Evolutionary conservation across 2,113 vertebrate species (phyloP).

Genomic region (Vidua chalybeata): DNA sequence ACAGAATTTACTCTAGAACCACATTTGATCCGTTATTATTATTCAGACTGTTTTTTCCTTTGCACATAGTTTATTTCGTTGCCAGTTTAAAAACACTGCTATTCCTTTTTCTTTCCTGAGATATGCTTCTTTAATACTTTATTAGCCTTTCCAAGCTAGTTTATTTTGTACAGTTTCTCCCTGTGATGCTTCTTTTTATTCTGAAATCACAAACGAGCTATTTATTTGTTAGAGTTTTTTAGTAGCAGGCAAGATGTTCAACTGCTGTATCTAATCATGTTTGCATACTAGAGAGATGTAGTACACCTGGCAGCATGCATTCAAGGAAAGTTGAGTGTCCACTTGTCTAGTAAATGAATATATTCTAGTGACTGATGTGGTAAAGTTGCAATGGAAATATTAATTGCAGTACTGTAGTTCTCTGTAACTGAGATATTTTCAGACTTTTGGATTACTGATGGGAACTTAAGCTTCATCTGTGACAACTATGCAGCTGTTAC

Average conservation of each 20-base stretch:
- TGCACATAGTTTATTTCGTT: not conserved
- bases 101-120: not conserved
- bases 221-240: not conserved
- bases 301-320: not conserved
- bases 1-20: not conserved
- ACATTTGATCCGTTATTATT: not conserved
- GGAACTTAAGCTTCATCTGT: not conserved
- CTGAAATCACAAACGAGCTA: not conserved
- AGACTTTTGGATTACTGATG: not conserved
- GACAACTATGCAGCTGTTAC: not conserved
- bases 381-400: not conserved
- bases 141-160: not conserved
- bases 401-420: not conserved
- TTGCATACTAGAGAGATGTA: not conserved
- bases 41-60: not conserved
- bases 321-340: not conserved
- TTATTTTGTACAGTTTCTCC: not conserved
- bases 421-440: not conserved
- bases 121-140: not conserved
- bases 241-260: not conserved
- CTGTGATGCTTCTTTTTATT: not conserved
- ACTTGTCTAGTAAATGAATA: not conserved
- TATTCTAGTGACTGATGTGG: not conserved
- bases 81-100: not conserved
- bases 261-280: not conserved